Base-by-base conservation (phyloP, 2,888 invertebrate species). In the Pollenia griseotomentosa region DNA sequence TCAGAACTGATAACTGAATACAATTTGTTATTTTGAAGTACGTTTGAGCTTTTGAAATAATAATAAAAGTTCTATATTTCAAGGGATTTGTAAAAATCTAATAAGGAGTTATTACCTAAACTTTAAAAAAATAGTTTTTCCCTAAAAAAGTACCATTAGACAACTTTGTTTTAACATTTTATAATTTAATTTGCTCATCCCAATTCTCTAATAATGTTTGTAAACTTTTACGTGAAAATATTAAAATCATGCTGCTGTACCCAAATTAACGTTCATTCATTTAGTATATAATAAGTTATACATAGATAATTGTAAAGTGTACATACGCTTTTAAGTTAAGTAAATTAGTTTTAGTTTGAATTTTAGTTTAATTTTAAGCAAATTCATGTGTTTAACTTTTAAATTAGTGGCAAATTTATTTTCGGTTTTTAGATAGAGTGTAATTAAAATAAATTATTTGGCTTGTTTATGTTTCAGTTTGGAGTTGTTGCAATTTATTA, bases 231-330 rank as follows among this genome's bases (percentile, higher is more conserved):
- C 16, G 40, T 53, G 51, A 53, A 70, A 40, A 51, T 70, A 40
- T 53, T 51, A 42, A 63, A n/a, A n/a, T 33, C 14, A 14, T 33
- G 33, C 23, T 48, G n/a, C 8, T 66, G 23, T 68, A 51, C 51
- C 5, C 23, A 68, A 68, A 68, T 68, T 48, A 68, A 68, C 23
- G 23, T 73, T 59, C 19, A 57, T 73, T 68, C 48, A 40, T 59
- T 33, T 33, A 33, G 2, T 59, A 59, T 3, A 33, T 33, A 14
- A 4, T 33, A 33, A 33, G 33, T 33, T 6, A 33, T 33, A 33
- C 33, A 33, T 33, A 33, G 33, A 33, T 33, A 33, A 33, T 33
- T 33, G 33, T 33, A 6, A 1, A 33, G 33, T 33, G 33, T 33
- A 6, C 73, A 73, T 59, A 59, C 46, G 57, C 44, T 33, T 59